phyloP scores from a whole-genome alignment of 2,888 invertebrate species.

The Zaprionus obscuricornis region DNA sequence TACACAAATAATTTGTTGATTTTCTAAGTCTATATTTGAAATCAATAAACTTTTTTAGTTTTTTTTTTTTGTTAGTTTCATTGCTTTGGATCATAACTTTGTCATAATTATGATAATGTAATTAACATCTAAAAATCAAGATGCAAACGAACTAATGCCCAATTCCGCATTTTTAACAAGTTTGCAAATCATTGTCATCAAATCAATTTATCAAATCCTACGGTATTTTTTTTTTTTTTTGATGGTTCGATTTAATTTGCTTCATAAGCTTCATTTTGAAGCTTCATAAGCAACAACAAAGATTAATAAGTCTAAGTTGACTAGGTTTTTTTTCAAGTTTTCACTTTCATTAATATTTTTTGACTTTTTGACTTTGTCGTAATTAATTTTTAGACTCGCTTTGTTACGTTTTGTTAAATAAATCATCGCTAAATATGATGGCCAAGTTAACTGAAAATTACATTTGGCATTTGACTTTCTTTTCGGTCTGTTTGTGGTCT shows the following conservation, averaged over 20 bases:
- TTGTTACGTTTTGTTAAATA: conserved; percentile 45
- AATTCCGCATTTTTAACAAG: conserved; percentile 52
- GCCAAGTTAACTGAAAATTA: conserved; percentile 40
- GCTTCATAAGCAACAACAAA: no score
- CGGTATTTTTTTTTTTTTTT: no score
- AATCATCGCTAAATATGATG: conserved; percentile 53
- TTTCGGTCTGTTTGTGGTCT: conserved; percentile 36
- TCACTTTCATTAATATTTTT: conserved; percentile 64
- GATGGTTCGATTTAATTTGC: no score
- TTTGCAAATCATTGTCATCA: conserved; percentile 33
- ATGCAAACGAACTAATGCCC: conserved; percentile 31
- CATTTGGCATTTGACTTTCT: conserved; percentile 64
- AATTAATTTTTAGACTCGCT: conserved; percentile 61
- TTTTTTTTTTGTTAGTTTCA: no score
- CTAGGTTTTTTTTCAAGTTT: conserved; percentile 47
- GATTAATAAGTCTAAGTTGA: no score
- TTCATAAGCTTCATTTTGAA: not conserved
- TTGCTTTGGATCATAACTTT: conserved; percentile 32
- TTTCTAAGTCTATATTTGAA: no score
- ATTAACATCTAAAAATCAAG: conserved; percentile 34
- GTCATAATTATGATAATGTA: conserved; percentile 50
- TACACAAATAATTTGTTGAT: no score
- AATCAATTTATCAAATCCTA: conserved; percentile 34
- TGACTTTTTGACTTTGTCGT: conserved; percentile 40
- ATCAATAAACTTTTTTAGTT: no score